A percentile compares a stretch with the other conserved stretches of the same genome.
Evolutionary conservation across 2,113 vertebrate species (phyloP).

Genomic region (Genyomyrus donnyi): DNA sequence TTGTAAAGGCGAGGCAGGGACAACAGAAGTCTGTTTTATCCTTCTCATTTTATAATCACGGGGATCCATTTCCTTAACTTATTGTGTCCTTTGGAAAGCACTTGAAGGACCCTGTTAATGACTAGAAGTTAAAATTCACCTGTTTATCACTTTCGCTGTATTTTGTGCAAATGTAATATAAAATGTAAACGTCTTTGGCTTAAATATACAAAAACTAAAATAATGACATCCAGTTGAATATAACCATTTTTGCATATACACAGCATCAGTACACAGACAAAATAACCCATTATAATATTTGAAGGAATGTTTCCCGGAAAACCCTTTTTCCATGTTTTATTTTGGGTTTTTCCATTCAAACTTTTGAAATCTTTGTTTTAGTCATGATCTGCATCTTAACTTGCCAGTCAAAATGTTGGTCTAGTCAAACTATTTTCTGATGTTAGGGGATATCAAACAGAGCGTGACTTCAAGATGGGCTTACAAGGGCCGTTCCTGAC

Average conservation of each 20-base stretch:
- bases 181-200: background rate
- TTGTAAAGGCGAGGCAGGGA: background rate
- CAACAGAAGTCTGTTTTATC: background rate
- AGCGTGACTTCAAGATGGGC: background rate
- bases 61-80: conserved; percentile 26
- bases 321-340: background rate
- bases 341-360: background rate
- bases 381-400: background rate
- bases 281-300: background rate
- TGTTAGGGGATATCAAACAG: background rate
- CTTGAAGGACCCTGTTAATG: background rate
- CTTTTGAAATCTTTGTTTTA: background rate
- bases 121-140: conserved; percentile 21
- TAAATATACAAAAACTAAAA: background rate
- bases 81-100: conserved; percentile 28
- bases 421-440: background rate
- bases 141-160: background rate
- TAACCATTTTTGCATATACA: conserved; percentile 1
- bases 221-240: background rate
- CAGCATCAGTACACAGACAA: background rate
- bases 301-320: background rate
- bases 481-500: background rate
- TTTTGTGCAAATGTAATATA: conserved; percentile 15
- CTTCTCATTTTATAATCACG: background rate
- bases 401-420: background rate